A percentile compares a stretch with the other conserved stretches of the same genome.
phyloP scores from a whole-genome alignment of 2,888 invertebrate genomes.

The Micropterix aruncella region DNA sequence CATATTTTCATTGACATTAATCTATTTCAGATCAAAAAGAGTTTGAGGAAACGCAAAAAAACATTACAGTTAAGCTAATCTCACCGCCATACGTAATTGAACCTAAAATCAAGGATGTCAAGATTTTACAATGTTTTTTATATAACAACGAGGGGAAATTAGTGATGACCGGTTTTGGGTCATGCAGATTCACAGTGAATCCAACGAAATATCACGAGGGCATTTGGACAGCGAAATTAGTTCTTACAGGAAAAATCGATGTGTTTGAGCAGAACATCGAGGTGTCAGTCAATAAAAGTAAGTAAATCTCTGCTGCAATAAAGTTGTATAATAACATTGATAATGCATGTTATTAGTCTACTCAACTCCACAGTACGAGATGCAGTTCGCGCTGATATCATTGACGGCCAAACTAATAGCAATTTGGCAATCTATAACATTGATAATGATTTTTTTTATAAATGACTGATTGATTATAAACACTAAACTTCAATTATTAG shows the following conservation, averaged over 20 bases:
- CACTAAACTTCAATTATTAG: no score
- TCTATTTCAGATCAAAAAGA: background rate
- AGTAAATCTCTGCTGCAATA: no score
- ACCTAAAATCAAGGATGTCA: background rate
- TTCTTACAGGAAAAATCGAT: background rate
- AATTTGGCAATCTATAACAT: no score
- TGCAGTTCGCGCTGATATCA: no score
- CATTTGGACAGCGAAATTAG: background rate
- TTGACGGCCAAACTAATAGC: no score
- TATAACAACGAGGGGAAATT: background rate
- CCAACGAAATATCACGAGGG: background rate
- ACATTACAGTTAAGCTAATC: background rate
- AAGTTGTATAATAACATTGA: no score
- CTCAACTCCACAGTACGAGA: no score
- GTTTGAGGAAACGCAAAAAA: background rate
- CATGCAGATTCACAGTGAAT: background rate
- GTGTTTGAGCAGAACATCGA: background rate
- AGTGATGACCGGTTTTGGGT: background rate
- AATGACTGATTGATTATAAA: no score
- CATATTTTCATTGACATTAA: no score
- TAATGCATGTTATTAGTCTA: no score
- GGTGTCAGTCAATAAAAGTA: background rate
- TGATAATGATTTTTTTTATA: background rate
- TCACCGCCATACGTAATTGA: background rate
- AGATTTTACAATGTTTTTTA: background rate